Percentiles rank a stretch among this genome's conserved stretches.
These are phyloP conservation scores for Scalopus aquaticus DNA, from an alignment of 2,113 vertebrate genomes.

Conservation along the genomic window DNA sequence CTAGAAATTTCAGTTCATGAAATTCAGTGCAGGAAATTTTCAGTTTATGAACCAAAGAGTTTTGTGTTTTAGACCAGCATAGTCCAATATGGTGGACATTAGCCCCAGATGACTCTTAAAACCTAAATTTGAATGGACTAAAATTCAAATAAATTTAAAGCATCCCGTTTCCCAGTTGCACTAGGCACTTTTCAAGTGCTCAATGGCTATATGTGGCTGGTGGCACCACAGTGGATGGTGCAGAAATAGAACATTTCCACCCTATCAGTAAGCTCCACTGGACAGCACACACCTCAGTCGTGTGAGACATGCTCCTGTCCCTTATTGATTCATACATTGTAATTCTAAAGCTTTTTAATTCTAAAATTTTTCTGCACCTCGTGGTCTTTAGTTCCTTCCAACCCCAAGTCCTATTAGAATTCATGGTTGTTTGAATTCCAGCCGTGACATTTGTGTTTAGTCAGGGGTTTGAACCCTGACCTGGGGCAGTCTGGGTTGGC, in stretches of 20 bases:
- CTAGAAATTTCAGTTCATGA: background rate
- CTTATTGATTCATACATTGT: background rate
- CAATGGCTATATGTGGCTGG: background rate
- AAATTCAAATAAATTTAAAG: slow-evolving; percentile 15
- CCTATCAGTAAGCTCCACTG: background rate
- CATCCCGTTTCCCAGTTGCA: background rate
- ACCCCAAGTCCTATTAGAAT: background rate
- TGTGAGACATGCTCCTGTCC: background rate
- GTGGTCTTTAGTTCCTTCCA: background rate
- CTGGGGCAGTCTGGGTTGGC: background rate
- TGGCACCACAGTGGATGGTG: background rate
- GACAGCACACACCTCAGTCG: background rate
- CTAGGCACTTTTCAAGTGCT: background rate
- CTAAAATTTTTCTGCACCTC: background rate
- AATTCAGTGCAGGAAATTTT: no score
- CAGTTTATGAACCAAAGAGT: background rate
- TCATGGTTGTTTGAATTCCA: background rate
- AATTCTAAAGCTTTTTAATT: background rate
- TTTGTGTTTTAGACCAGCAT: background rate
- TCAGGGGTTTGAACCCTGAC: background rate
- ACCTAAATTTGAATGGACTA: background rate
- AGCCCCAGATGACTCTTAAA: background rate
- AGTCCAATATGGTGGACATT: background rate
- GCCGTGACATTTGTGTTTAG: background rate
- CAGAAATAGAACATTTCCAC: background rate